Evolutionary conservation across 2,888 invertebrate species (phyloP).

Genomic region (Drosophila parthenogenetica): DNA sequence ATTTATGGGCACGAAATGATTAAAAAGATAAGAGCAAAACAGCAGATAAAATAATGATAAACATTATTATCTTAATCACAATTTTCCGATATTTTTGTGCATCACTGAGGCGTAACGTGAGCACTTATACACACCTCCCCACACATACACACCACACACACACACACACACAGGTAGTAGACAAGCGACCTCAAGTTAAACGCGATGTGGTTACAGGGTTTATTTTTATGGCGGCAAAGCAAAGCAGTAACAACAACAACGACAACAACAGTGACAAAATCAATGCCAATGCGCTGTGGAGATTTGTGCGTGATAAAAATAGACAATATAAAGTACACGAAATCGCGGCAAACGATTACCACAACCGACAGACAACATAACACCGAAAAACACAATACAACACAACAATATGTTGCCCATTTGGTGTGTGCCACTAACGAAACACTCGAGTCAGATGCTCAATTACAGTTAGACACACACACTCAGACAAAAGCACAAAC

Average conservation of each 20-base stretch:
- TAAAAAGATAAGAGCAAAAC: neutral
- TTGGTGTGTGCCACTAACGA: conserved; percentile 35
- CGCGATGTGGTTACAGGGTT: conserved; percentile 28
- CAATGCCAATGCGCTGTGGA: conserved; percentile 54
- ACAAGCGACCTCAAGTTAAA: conserved; percentile 14
- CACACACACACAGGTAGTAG: conserved; percentile 1
- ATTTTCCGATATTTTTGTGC: conserved; percentile 29
- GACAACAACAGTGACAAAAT: conserved; percentile 40
- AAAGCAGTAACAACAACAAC: conserved; percentile 8
- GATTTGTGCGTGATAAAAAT: conserved; percentile 59
- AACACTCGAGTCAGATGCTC: conserved; percentile 52
- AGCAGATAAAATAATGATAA: neutral
- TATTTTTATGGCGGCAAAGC: conserved; percentile 49
- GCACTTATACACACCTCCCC: conserved; percentile 1
- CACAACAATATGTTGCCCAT: conserved; percentile 65
- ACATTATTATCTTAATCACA: conserved; percentile 20
- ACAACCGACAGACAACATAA: conserved; percentile 1
- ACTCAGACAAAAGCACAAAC: conserved; percentile 17
- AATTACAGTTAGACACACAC: conserved; percentile 54
- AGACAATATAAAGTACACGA: conserved; percentile 40
- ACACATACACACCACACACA: neutral
- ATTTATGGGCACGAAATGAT: neutral
- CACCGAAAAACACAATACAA: neutral
- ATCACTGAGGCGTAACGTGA: conserved; percentile 34
- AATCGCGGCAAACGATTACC: conserved; percentile 33